Evolutionary conservation across 2,797 vertebrate species (phyloP).

Genomic region (Liparis tanakae): DNA sequence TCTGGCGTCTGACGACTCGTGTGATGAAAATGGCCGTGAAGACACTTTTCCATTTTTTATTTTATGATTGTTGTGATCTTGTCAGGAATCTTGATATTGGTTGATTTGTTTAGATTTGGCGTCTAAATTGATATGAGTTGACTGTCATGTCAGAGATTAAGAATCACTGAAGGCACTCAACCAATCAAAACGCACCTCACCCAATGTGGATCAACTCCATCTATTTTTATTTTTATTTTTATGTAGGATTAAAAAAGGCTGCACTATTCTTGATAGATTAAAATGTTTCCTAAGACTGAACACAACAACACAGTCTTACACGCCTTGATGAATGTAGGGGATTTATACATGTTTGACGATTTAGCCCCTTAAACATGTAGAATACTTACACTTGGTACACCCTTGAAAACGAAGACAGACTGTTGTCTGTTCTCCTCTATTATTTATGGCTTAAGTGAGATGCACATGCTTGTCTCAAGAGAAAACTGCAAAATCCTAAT

Average conservation of each 20-base stretch:
- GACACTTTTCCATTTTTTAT: background rate
- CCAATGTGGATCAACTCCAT: conserved; percentile 5
- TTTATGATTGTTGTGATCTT: background rate
- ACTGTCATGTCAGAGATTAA: background rate
- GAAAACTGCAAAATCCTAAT: conserved; percentile 5
- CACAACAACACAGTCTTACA: background rate
- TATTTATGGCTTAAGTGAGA: conserved; percentile 49
- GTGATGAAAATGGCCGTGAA: background rate
- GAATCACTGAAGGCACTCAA: background rate
- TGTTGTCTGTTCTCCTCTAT: conserved; percentile 23
- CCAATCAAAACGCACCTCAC: background rate
- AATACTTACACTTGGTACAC: background rate
- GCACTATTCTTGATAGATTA: background rate
- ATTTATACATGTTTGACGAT: background rate
- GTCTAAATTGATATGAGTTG: background rate
- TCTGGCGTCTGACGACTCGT: background rate
- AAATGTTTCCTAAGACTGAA: background rate
- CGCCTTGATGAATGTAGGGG: background rate
- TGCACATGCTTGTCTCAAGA: conserved; percentile 11
- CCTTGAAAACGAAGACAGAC: background rate
- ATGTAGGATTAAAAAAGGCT: background rate
- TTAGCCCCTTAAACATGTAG: too few species aligned
- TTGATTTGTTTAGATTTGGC: background rate
- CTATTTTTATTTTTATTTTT: background rate
- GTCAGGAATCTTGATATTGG: background rate